These are phyloP conservation scores for Pelecanus crispus DNA, from an alignment of 2,113 vertebrate genomes.

Conservation along the genomic window DNA sequence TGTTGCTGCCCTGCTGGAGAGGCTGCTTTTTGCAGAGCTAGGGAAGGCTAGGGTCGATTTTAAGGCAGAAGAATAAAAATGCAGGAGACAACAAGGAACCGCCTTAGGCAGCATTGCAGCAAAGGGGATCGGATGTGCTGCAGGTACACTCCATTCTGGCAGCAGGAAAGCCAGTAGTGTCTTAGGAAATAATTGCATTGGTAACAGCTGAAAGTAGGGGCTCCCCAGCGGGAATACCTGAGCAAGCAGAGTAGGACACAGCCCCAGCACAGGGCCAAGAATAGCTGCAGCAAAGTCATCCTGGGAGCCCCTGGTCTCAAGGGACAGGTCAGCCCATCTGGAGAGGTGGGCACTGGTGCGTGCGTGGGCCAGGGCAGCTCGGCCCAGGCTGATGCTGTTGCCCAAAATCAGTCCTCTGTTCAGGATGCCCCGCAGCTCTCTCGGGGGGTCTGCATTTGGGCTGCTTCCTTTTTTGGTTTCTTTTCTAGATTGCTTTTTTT, in stretches of 20 bases:
- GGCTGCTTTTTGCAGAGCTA: not conserved
- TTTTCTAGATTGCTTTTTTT: slow-evolving; percentile 40
- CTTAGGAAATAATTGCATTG: not conserved
- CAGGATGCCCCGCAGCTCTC: not conserved
- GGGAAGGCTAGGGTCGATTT: not conserved
- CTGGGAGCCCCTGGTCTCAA: not conserved
- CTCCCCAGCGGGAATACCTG: not conserved
- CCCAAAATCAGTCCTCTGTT: not conserved
- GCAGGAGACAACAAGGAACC: not conserved
- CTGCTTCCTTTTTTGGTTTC: slow-evolving; percentile 57
- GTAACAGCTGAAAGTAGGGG: not conserved
- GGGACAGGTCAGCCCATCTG: not conserved
- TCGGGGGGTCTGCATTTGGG: not conserved
- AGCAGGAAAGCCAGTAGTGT: not conserved
- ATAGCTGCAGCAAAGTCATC: not conserved
- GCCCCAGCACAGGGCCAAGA: not conserved
- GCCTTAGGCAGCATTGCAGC: rapidly evolving
- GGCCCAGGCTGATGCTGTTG: not conserved
- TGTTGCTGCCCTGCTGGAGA: not conserved
- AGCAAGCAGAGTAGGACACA: not conserved
- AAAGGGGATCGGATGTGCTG: rapidly evolving
- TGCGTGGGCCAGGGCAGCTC: not conserved
- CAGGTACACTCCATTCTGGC: rapidly evolving
- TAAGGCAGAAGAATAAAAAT: not conserved
- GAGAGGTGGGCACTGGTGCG: not conserved